Evolutionary conservation across 2,888 invertebrate genomes (phyloP), one percentile per base, ranked within the genome.

Genomic region (Anoncus sp.): DNA sequence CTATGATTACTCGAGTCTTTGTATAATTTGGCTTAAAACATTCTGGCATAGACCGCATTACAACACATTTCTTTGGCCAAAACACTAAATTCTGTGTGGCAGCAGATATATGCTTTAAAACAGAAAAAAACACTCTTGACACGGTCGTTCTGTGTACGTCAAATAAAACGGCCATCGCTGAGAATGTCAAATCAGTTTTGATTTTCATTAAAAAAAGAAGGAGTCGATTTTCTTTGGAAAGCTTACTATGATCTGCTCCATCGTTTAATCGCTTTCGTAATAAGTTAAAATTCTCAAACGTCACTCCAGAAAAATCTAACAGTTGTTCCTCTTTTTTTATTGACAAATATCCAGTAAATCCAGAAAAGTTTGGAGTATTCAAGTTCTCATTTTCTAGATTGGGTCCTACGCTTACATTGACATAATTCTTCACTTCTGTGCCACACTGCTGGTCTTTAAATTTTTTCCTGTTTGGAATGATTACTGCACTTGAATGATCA

Each of bases 141-240:
- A 79, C 66, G 12, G 71, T 83, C 9, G 75, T 81, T 53, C 73
- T 18, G 35, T 79, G 76, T 22, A 83, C 63, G 38, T 45, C 45
- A 75, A 83, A 82, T 12, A 81, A 60, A 3, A 71, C 72, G 60
- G 76, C 62, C 18, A 84, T 35, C 14, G 80, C 79, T 63, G 80
- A 82, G 70, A 80, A 83, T 16, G 83, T 67, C 22, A 84, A 55
- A 9, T 80, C 82, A 22, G 69, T 76, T 69, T 83, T 83, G 57
- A 83, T 77, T 79, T 82, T 82, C 31, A 80, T 75, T 51, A 80
- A 70, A 73, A 83, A 83, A 43, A 84, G 74, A 40, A 83, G 67
- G 2, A 84, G 71, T 62, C 78, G 55, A 66, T 83, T 73, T 51
- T 82, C 65, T 57, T 67, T 75, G 9, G 65, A 55, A 10, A 81